Conservation (phyloP, 2,113 vertebrate genomes). For the Podilymbus podiceps region DNA sequence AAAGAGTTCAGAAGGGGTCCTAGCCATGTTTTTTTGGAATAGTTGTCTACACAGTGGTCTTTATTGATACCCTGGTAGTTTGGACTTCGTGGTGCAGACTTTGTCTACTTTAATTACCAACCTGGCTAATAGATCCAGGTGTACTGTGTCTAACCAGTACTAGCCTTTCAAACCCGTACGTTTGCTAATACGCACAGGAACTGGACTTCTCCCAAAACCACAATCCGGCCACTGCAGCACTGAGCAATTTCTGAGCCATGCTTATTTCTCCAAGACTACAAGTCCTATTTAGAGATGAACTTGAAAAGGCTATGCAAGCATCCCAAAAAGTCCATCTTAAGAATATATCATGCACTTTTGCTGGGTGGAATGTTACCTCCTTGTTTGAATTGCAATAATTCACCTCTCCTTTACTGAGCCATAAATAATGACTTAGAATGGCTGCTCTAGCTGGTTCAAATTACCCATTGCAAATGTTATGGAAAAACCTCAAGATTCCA, state of each 20-base stretch:
- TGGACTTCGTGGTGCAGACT: not conserved
- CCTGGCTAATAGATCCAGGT: not conserved
- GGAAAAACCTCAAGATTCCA: not conserved
- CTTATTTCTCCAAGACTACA: not conserved
- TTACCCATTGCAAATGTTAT: not conserved
- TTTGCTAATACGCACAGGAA: not conserved
- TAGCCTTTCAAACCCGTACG: not conserved
- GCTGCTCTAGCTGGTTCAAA: not conserved
- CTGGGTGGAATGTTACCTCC: not conserved
- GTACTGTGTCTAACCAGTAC: not conserved
- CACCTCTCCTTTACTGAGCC: not conserved
- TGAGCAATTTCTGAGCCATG: not conserved
- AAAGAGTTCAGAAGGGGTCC: not conserved
- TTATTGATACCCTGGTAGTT: not conserved
- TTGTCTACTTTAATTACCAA: not conserved
- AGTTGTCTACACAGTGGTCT: not conserved
- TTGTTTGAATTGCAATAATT: not conserved
- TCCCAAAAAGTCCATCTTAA: not conserved
- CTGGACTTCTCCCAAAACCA: not conserved
- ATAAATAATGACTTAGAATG: not conserved
- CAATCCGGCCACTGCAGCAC: not conserved
- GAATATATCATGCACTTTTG: not conserved
- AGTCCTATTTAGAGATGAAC: not conserved
- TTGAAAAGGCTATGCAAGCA: not conserved
- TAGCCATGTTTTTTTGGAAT: not conserved